Base-by-base conservation (phyloP, 2,113 vertebrate genomes). In the Hiodon alosoides region DNA sequence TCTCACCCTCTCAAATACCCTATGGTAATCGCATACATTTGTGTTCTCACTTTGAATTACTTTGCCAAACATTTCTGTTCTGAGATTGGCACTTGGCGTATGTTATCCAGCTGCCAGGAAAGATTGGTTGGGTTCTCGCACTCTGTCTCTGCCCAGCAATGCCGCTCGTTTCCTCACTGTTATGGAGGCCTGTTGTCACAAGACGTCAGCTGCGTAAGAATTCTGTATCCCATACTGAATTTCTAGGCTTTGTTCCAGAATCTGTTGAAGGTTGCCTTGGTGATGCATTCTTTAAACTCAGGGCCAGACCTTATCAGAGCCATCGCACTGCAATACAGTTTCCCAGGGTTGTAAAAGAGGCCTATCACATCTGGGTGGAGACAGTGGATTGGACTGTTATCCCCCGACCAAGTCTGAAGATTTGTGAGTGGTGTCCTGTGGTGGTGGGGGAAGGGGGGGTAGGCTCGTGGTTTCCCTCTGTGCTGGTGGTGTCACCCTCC, bases 21-120 rank as follows among this genome's bases (percentile, higher is more conserved):
- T 61, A 66, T 50, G 11, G 75, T 69, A 31, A 47, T 67, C 58
- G 62, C 77, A 62, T 64, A 3, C 76, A 67, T 80, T 81, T 78
- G 55, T 62, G 59, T 71, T 78, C 77, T 74, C 75, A 73, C 79
- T 79, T 74, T 59, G 69, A 65, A 73, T 79, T 76, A 80, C 76
- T 61, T 78, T 61, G 59, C 74, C 69, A 66, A 72, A 70, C 75
- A 60, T 79, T 79, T 83, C n/a, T 57, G 31, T 51, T 31, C 14
- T 65, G 65, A 47, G 31, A 72, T 72, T 77, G 73, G 75, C 79
- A 73, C 75, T 66, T 69, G 74, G 71, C 80, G 66, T 76, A 74
- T 79, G 79, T 55, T 60, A 57, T 50, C 71, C 77, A 81, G 75
- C 78, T 83, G 80, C 76, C 77, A 71, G 62, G 53, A 31, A 74